A percentile compares a stretch with the other conserved stretches of the same genome.
These are phyloP conservation scores for Passer domesticus DNA, from an alignment of 2,113 vertebrate genomes.

Conservation along the genomic window DNA sequence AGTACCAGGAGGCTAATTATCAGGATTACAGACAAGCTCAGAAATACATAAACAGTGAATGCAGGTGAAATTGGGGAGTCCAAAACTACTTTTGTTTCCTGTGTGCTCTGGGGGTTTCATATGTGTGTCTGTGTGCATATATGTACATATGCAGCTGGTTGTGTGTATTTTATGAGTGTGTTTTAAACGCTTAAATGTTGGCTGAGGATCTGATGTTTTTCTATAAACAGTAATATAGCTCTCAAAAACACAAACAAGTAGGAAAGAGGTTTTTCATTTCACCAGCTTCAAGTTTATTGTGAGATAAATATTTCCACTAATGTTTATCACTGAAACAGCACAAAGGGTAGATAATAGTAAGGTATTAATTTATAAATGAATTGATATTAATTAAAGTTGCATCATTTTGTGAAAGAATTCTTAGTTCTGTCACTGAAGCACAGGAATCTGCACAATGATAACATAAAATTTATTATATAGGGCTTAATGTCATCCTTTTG, in stretches of 20 bases:
- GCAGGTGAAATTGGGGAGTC: background rate
- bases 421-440: background rate
- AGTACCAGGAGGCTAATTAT: conserved; percentile 52
- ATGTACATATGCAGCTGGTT: background rate
- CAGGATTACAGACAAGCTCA: background rate
- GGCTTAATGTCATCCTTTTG: background rate
- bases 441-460: background rate
- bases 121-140: background rate
- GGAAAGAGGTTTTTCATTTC: background rate
- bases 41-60: conserved; percentile 7
- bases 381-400: background rate
- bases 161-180: background rate
- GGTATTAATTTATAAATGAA: background rate
- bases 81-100: background rate
- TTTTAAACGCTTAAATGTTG: conserved; percentile 10
- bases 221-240: conserved; percentile 3
- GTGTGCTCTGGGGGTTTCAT: background rate
- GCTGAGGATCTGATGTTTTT: background rate
- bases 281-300: background rate
- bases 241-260: background rate
- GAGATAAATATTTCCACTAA: background rate
- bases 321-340: background rate
- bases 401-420: background rate
- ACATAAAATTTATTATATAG: background rate
- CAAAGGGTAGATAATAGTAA: background rate